Base-by-base conservation (phyloP, 1,140 invertebrate genomes). In the Colletes latitarsis region DNA sequence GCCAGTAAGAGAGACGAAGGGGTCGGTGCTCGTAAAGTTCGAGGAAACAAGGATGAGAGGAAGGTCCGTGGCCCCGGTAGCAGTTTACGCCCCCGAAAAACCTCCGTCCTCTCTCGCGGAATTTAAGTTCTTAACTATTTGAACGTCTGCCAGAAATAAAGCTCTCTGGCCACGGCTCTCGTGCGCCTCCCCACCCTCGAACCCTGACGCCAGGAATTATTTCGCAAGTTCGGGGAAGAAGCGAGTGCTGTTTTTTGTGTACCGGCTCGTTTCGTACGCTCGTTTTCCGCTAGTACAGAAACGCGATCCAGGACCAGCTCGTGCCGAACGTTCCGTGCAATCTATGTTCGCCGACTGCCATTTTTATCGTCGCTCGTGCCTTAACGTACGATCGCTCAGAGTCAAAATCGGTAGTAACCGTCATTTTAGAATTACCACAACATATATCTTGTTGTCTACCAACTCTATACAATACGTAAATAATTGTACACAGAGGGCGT, bases 101-200 rank as follows among this genome's bases (percentile, higher is more conserved):
- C 63, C 52, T 58, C 21, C 55, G 41, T 39, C 63, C 72, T 57
- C 67, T 62, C 49, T 49, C 49, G 60, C 17, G 71, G 81, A 90
- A 90, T 88, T 90, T 88, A 91, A 91, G 88, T 91, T 91, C 68
- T 14, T 39, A 88, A 90, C 89, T 89, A 89, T 89, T 90, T 91
- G 89, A 91, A 89, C 86, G 66, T 41, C 72, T 89, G 90, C 90
- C 89, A 91, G 78, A 82, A 82, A 84, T 83, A 86, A 88, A 89
- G 77, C 75, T 71, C 64, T 64, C 43, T 15, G 12, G 63, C 67
- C 67, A 4, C 49, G 49, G 49, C 8, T 9, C 49, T 49, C 9
- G 49, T 43, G 43, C 5, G 43, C 43, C n/a, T 9, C 46, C 6
- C 46, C 46, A 6, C 9, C 46, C 46, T 49, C 46, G 9, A 12